A percentile compares a stretch with the other conserved stretches of the same genome.
Conservation (phyloP, 1,140 invertebrate genomes). For the Agraylea sexmaculata region DNA sequence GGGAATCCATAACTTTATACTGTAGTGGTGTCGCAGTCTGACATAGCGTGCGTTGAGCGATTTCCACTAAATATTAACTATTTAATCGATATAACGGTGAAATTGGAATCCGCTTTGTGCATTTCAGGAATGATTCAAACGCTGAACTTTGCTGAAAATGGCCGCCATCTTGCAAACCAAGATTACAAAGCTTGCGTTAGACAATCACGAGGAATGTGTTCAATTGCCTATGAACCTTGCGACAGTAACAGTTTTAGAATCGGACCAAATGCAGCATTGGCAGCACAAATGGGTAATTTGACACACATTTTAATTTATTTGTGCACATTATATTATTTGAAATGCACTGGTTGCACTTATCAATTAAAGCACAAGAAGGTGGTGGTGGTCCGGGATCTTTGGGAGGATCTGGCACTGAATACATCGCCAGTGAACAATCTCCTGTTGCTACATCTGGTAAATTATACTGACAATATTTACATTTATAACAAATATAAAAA, state of each 20-base stretch:
- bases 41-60: too few species aligned
- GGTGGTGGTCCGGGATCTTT: constrained; percentile 11
- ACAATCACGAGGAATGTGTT: constrained; percentile 57
- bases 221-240: constrained; percentile 64
- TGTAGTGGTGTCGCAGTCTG: too few species aligned
- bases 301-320: constrained; percentile 4
- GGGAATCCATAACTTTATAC: too few species aligned
- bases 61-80: too few species aligned
- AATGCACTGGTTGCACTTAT: constrained; percentile 2
- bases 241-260: constrained; percentile 65
- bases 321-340: constrained; percentile 1
- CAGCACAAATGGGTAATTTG: constrained; percentile 1
- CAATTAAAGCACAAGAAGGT: too few species aligned
- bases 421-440: background rate
- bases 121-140: constrained; percentile 57
- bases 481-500: too few species aligned
- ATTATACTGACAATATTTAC: too few species aligned
- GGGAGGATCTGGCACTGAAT: constrained; percentile 12
- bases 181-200: constrained; percentile 67
- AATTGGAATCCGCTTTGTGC: too few species aligned
- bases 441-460: too few species aligned
- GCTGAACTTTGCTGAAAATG: constrained; percentile 69
- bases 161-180: constrained; percentile 63
- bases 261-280: constrained; percentile 34
- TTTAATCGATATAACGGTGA: too few species aligned